A percentile compares a stretch with the other conserved stretches of the same genome.
Evolutionary conservation across 2,797 vertebrate genomes (phyloP).

Genomic region (Eulemur rubriventer): DNA sequence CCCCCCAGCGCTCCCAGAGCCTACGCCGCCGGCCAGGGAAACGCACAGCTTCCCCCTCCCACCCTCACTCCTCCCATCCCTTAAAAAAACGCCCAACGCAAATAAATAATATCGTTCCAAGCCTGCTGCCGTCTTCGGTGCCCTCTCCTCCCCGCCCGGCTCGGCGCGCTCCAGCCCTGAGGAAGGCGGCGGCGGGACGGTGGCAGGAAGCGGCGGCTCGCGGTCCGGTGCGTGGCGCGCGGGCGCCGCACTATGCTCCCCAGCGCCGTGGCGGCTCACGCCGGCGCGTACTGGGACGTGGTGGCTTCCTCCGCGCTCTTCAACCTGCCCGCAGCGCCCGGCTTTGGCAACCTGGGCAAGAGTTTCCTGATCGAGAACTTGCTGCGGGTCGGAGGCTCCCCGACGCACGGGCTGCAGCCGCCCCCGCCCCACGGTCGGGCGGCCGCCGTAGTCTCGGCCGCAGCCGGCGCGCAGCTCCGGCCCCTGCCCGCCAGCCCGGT

Average conservation of each 20-base stretch:
- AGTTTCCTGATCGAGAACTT: conserved; percentile 96
- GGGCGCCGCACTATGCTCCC: conserved; percentile 62
- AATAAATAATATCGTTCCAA: conserved; percentile 2
- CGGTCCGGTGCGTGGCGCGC: not conserved
- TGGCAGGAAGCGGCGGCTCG: not conserved
- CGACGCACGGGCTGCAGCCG: conserved; percentile 77
- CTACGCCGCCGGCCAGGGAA: conserved; percentile 77
- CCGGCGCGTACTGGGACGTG: conserved; percentile 85
- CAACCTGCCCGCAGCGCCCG: conserved; percentile 83
- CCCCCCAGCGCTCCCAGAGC: conserved; percentile 83
- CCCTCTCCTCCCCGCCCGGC: not conserved
- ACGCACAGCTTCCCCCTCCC: conserved; percentile 31
- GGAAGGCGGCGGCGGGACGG: not conserved
- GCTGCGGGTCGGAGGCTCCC: conserved; percentile 85
- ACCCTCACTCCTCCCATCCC: conserved; percentile 77
- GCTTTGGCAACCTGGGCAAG: conserved; percentile 93
- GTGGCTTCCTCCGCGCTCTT: conserved; percentile 87
- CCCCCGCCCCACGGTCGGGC: conserved; percentile 81
- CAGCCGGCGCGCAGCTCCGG: conserved; percentile 41
- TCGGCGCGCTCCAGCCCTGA: not conserved
- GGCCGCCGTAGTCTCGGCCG: not conserved
- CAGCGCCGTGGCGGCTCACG: conserved; percentile 51
- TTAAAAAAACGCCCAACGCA: conserved; percentile 1
- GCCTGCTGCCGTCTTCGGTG: not conserved
- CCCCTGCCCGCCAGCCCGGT: conserved; percentile 75